phyloP scores from a whole-genome alignment of 1,140 invertebrate genomes.

The Wasmannia auropunctata region DNA sequence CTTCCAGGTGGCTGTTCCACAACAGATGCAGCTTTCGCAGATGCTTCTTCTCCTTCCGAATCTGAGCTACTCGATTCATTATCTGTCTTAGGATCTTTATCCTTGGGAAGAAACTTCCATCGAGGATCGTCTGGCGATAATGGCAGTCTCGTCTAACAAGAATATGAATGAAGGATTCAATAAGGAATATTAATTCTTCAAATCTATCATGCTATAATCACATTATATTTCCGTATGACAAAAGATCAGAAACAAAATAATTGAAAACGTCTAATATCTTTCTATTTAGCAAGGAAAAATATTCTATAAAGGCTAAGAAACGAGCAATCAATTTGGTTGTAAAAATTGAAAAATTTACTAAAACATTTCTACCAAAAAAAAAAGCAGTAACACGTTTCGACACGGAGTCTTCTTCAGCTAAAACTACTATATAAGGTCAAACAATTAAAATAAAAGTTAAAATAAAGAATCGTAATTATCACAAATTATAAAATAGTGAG shows the following conservation, averaged over 20 bases:
- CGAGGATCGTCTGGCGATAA: constrained; percentile 87
- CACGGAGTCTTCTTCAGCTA: no score
- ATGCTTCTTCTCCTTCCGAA: constrained; percentile 84
- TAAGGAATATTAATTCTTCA: background rate
- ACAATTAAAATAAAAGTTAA: no score
- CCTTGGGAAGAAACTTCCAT: constrained; percentile 88
- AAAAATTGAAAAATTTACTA: no score
- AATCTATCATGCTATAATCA: background rate
- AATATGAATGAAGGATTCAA: background rate
- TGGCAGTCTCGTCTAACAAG: constrained; percentile 82
- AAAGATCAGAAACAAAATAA: background rate
- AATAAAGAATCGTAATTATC: no score
- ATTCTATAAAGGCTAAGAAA: no score
- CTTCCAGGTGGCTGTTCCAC: constrained; percentile 89
- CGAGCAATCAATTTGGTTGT: no score
- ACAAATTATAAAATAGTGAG: no score
- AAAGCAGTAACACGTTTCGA: no score
- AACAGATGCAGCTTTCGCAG: constrained; percentile 76
- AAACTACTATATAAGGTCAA: no score
- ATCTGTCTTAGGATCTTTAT: constrained; percentile 84
- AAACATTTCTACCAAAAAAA: no score
- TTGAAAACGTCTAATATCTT: background rate
- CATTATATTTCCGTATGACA: background rate
- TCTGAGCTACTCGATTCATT: constrained; percentile 80
- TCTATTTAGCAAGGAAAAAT: no score